Evolutionary conservation across 35 echinoderm and acorn worm species (phyloP).

Genomic region (Diadema setosum): DNA sequence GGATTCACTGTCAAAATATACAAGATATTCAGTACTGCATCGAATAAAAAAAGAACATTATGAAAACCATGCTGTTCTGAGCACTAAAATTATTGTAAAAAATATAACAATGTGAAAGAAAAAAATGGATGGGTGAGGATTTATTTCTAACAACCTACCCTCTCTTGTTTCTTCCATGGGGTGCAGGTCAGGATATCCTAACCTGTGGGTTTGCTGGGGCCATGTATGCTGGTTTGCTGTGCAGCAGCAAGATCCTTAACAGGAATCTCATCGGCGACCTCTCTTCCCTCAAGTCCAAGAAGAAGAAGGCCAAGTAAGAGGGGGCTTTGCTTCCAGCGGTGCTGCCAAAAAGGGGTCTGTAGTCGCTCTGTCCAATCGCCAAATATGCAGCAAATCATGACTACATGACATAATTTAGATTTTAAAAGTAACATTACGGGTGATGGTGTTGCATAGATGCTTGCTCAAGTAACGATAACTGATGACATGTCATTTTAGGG

Average conservation of each 20-base stretch:
- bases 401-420: too few relatives aligned
- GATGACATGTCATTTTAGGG: too few relatives aligned
- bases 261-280: conserved; percentile 71
- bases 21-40: too few relatives aligned
- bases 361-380: not conserved
- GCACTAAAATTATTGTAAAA: too few relatives aligned
- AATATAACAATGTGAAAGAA: too few relatives aligned
- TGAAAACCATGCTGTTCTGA: not conserved
- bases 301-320: conserved; percentile 30
- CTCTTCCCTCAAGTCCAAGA: not conserved
- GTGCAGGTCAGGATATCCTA: conserved; percentile 83
- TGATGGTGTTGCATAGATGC: too few relatives aligned
- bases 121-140: too few relatives aligned
- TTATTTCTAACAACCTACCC: not conserved
- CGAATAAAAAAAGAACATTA: not conserved
- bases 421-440: too few relatives aligned
- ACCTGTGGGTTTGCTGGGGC: conserved; percentile 86
- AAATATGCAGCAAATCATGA: too few relatives aligned
- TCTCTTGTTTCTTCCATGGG: not conserved
- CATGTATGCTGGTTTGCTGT: conserved; percentile 63
- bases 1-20: too few relatives aligned
- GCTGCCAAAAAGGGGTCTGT: not conserved
- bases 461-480: too few relatives aligned
- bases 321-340: not conserved
- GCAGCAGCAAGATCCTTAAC: conserved; percentile 50